Conservation (phyloP, 2,888 invertebrate species). For the Incurvaria masculella region DNA sequence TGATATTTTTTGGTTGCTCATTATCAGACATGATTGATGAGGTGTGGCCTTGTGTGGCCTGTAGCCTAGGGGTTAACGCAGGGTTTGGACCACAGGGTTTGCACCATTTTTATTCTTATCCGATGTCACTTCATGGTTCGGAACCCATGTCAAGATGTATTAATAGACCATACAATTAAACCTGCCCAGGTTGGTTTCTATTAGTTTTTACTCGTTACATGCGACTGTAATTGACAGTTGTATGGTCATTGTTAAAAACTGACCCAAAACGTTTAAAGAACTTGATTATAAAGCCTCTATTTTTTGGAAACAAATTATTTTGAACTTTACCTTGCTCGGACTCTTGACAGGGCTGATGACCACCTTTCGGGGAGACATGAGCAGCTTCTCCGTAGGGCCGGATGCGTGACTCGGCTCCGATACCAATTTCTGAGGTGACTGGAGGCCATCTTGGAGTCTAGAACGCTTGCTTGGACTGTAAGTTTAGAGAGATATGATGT, state of each 20-base stretch:
- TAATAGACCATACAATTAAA: no score
- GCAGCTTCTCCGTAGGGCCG: conserved; percentile 40
- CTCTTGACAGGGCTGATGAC: conserved; percentile 60
- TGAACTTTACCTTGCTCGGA: conserved; percentile 55
- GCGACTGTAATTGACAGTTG: neutral
- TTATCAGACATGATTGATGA: no score
- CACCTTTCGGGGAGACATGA: conserved; percentile 62
- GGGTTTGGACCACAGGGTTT: no score
- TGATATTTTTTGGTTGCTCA: no score
- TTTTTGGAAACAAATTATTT: neutral
- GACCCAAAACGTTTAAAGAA: no score
- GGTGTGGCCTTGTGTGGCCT: no score
- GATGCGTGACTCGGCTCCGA: conserved; percentile 27
- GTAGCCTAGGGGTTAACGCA: no score
- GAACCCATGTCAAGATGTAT: no score
- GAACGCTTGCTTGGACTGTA: conserved; percentile 62
- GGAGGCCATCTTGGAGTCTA: conserved; percentile 27
- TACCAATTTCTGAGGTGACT: conserved; percentile 58
- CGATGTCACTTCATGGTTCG: no score
- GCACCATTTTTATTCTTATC: no score
- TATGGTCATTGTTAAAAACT: conserved; percentile 5
- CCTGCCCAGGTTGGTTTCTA: no score
- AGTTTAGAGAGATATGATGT: conserved; percentile 16
- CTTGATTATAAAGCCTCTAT: neutral
- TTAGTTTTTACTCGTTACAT: neutral